A percentile compares a stretch with the other conserved stretches of the same genome.
phyloP scores from a whole-genome alignment of 2,797 vertebrate species.

The Hyperoplus lanceolatus region DNA sequence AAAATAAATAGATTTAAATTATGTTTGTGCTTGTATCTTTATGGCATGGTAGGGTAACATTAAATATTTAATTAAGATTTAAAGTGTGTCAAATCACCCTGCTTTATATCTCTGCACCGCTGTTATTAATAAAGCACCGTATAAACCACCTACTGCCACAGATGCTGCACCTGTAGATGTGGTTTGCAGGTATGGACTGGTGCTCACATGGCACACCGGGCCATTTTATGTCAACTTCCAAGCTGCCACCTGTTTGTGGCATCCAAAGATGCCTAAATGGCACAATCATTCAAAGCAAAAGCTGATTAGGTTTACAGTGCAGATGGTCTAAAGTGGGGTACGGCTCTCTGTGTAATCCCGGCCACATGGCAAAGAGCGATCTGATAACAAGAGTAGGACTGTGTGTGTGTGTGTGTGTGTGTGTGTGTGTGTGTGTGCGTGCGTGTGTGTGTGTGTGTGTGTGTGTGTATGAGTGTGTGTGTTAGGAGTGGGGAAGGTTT shows the following conservation, averaged over 20 bases:
- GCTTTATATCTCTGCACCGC: neutral
- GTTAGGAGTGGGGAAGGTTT: slow-evolving; percentile 36
- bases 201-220: neutral
- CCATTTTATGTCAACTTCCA: slow-evolving; percentile 10
- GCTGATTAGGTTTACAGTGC: slow-evolving; percentile 62
- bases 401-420: neutral
- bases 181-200: neutral
- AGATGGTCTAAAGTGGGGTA: slow-evolving; percentile 69
- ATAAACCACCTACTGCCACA: neutral
- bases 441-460: neutral
- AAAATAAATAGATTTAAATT: neutral
- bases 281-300: slow-evolving; percentile 57
- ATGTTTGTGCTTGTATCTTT: neutral
- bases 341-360: slow-evolving; percentile 65
- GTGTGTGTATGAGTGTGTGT: neutral
- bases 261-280: slow-evolving; percentile 48
- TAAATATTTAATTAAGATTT: neutral
- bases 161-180: neutral
- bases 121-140: neutral
- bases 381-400: slow-evolving; percentile 18
- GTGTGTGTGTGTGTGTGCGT: neutral
- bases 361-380: slow-evolving; percentile 56
- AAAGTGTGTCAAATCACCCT: neutral
- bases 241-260: slow-evolving; percentile 26
- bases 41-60: neutral